Evolutionary conservation across 2,113 vertebrate genomes (phyloP).

Genomic region (Tor tambroides): DNA sequence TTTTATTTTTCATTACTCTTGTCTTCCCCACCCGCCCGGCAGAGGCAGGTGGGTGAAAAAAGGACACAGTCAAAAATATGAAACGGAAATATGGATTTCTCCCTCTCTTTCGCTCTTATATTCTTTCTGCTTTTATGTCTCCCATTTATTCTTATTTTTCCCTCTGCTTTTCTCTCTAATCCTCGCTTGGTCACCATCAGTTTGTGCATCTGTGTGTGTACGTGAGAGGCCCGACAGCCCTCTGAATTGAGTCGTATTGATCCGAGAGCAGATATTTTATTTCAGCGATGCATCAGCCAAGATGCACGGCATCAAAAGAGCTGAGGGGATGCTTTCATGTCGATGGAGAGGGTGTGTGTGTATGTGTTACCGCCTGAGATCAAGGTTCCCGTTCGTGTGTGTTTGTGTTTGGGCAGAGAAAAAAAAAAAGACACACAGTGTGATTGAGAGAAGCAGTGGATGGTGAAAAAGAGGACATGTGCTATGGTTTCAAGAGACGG

Average conservation of each 20-base stretch:
- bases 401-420: slow-evolving; percentile 56
- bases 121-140: slow-evolving; percentile 30
- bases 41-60: slow-evolving; percentile 16
- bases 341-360: slow-evolving; percentile 1
- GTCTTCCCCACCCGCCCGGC: not conserved
- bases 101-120: not conserved
- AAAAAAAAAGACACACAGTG: slow-evolving; percentile 52
- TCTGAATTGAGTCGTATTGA: slow-evolving; percentile 52
- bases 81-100: slow-evolving; percentile 9
- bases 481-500: slow-evolving; percentile 18
- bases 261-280: slow-evolving; percentile 54
- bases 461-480: slow-evolving; percentile 33
- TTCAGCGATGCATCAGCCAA: slow-evolving; percentile 49
- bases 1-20: slow-evolving; percentile 46
- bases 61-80: slow-evolving; percentile 13
- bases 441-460: slow-evolving; percentile 47
- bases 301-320: slow-evolving; percentile 49
- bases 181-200: not conserved
- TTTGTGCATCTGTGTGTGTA: slow-evolving; percentile 12
- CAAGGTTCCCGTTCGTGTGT: slow-evolving; percentile 46
- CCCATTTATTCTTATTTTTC: not conserved
- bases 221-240: slow-evolving; percentile 28
- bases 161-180: slow-evolving; percentile 16
- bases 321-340: slow-evolving; percentile 53
- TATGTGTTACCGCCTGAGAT: slow-evolving; percentile 53